Conservation (phyloP, 2,888 invertebrate genomes). For the Cremastobaeus sp. region DNA sequence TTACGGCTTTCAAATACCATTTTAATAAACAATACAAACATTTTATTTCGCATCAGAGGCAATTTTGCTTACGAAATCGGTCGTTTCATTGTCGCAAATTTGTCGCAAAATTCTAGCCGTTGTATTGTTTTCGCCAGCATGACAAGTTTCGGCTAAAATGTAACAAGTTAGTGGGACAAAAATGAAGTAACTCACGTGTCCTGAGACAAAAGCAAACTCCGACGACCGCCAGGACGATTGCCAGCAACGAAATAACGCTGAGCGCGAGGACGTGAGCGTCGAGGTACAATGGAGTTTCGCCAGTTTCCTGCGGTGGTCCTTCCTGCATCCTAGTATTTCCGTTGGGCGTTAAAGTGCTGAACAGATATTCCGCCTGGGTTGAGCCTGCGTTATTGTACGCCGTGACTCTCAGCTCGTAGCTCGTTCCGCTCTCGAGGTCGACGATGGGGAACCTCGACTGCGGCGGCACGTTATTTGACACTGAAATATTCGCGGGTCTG, state of each 20-base stretch:
- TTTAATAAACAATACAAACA: too few species aligned
- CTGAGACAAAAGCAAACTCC: slow-evolving; percentile 81
- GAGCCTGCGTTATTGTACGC: slow-evolving; percentile 84
- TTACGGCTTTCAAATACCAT: too few species aligned
- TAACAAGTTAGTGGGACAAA: slow-evolving; percentile 8
- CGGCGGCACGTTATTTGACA: slow-evolving; percentile 79
- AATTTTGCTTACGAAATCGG: too few species aligned
- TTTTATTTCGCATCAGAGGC: too few species aligned
- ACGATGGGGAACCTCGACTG: slow-evolving; percentile 79
- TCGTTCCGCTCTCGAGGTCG: slow-evolving; percentile 79
- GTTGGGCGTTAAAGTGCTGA: slow-evolving; percentile 80
- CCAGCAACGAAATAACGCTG: slow-evolving; percentile 79
- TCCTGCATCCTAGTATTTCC: slow-evolving; percentile 78
- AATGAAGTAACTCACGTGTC: slow-evolving; percentile 78
- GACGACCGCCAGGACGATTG: slow-evolving; percentile 80
- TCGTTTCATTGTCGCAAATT: neutral
- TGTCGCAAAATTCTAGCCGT: slow-evolving; percentile 17
- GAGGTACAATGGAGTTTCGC: slow-evolving; percentile 76
- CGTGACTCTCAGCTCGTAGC: slow-evolving; percentile 80
- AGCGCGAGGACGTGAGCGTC: slow-evolving; percentile 80
- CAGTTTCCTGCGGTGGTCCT: slow-evolving; percentile 68
- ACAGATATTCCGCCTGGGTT: slow-evolving; percentile 81
- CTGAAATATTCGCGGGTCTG: slow-evolving; percentile 66
- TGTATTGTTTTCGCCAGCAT: too few species aligned
- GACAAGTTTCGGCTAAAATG: slow-evolving; percentile 10